Evolutionary conservation across 2,797 vertebrate genomes (phyloP).

Genomic region (Taenioides sp.): DNA sequence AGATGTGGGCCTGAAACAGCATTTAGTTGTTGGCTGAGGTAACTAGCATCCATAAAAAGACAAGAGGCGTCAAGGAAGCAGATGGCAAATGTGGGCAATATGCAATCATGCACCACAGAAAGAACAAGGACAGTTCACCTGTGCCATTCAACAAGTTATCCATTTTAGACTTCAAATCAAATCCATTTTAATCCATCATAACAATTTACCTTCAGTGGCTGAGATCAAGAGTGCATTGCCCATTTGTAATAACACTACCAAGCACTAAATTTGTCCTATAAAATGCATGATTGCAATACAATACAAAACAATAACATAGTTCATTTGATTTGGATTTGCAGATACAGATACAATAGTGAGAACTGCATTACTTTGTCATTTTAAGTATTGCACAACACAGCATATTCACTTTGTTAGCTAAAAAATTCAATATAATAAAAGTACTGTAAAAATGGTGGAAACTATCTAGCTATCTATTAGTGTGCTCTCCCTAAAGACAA

Average conservation of each 20-base stretch:
- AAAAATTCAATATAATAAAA: constrained; percentile 34
- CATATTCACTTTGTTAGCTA: constrained; percentile 7
- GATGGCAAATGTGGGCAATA: constrained; percentile 46
- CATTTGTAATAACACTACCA: not conserved
- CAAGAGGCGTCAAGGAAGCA: constrained; percentile 39
- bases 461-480: constrained; percentile 27
- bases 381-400: not conserved
- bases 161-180: constrained; percentile 6
- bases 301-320: too few relatives aligned
- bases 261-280: too few relatives aligned
- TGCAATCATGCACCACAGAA: constrained; percentile 21
- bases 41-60: constrained; percentile 43
- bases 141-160: constrained; percentile 12
- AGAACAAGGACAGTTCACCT: constrained; percentile 20
- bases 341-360: too few relatives aligned
- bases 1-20: constrained; percentile 28
- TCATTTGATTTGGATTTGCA: too few relatives aligned
- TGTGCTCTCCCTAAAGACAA: constrained; percentile 28
- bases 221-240: too few relatives aligned
- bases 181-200: not conserved
- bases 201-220: too few relatives aligned
- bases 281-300: too few relatives aligned
- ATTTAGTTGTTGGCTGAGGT: constrained; percentile 31
- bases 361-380: not conserved
- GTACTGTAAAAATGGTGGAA: constrained; percentile 37